Conservation (phyloP, 2,888 invertebrate species). For the Carcina quercana region DNA sequence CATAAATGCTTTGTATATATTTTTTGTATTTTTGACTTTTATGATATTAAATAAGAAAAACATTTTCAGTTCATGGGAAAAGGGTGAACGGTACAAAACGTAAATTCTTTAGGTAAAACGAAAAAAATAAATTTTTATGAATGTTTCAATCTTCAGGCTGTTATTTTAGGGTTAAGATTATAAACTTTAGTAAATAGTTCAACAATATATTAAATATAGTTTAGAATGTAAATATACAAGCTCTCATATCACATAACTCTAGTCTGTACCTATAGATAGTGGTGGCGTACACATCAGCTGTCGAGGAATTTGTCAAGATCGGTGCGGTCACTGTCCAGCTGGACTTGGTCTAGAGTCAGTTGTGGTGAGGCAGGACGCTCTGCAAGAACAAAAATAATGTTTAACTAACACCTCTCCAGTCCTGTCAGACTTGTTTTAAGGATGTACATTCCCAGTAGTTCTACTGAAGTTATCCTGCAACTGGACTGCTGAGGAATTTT, state of each 20-base stretch:
- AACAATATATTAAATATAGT: conserved; percentile 44
- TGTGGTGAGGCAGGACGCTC: conserved; percentile 34
- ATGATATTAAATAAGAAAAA: conserved; percentile 44
- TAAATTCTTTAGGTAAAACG: conserved; percentile 40
- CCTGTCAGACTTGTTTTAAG: too few relatives aligned
- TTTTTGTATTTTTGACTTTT: conserved; percentile 55
- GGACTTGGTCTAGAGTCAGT: conserved; percentile 55
- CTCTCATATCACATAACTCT: conserved; percentile 25
- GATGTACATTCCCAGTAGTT: too few relatives aligned
- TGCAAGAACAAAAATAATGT: too few relatives aligned
- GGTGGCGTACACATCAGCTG: conserved; percentile 34
- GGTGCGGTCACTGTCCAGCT: conserved; percentile 45
- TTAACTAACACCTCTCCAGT: too few relatives aligned
- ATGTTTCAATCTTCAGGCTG: conserved; percentile 30
- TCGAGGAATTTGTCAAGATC: conserved; percentile 60
- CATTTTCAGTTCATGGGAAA: conserved; percentile 46
- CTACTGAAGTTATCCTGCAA: too few relatives aligned
- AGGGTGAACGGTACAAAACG: conserved; percentile 27
- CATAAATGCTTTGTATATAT: conserved; percentile 67
- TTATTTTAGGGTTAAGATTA: conserved; percentile 25
- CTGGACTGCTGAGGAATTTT: too few relatives aligned
- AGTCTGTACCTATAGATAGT: background rate
- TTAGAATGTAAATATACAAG: conserved; percentile 40
- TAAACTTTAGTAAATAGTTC: background rate
- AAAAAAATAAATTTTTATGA: conserved; percentile 48